A percentile compares a stretch with the other conserved stretches of the same genome.
These are phyloP conservation scores for Virgularia gustaviana DNA, from an alignment of 92 coral and sea anemone species.

Conservation along the genomic window DNA sequence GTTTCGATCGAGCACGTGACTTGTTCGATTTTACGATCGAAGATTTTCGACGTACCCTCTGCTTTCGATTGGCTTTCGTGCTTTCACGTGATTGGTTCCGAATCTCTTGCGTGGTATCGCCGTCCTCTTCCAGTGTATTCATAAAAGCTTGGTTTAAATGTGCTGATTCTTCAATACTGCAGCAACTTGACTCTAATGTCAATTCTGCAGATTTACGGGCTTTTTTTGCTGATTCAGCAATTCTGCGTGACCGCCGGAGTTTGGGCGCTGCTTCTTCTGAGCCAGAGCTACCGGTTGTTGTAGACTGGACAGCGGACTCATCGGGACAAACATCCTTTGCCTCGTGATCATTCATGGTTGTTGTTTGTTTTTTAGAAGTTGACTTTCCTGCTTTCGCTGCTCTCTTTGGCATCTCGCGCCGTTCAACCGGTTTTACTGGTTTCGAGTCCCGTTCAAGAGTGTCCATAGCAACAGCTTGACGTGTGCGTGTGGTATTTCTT, in stretches of 20 bases:
- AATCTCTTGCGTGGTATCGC: background rate
- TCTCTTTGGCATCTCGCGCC: too few species aligned
- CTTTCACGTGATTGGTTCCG: background rate
- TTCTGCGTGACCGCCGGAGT: constrained; percentile 24
- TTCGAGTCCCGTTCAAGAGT: background rate
- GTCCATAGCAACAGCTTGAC: background rate
- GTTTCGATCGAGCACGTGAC: constrained; percentile 30
- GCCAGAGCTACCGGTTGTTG: background rate
- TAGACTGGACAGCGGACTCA: background rate
- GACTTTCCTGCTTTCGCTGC: background rate
- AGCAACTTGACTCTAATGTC: background rate
- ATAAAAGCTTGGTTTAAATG: constrained; percentile 29
- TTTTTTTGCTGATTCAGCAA: constrained; percentile 7
- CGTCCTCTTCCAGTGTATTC: background rate
- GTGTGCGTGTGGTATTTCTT: background rate
- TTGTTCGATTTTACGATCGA: constrained; percentile 21
- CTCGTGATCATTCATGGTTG: background rate
- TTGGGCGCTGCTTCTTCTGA: background rate
- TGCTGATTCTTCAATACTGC: background rate
- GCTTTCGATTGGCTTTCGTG: background rate
- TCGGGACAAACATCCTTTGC: background rate
- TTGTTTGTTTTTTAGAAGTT: background rate
- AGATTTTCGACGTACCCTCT: constrained; percentile 18
- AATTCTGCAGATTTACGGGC: constrained; percentile 7
- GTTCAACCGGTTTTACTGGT: background rate